phyloP scores from a whole-genome alignment of 2,113 vertebrate species.

The Zosterops lateralis region DNA sequence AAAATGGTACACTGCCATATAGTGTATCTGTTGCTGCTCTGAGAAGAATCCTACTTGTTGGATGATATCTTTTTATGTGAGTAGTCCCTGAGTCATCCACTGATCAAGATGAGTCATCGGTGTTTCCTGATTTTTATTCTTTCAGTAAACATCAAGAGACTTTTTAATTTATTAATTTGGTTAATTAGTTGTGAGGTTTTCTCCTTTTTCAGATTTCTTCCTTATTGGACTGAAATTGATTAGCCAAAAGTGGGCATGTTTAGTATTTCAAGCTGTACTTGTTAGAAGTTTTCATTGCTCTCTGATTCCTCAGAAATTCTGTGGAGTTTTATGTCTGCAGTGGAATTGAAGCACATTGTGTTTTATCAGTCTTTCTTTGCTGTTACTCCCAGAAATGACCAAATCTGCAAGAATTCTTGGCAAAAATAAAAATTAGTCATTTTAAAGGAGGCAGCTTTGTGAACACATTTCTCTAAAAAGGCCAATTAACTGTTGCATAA shows the following conservation, averaged over 20 bases:
- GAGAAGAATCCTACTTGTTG: neutral
- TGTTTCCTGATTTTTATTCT: neutral
- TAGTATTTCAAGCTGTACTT: neutral
- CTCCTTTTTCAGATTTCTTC: neutral
- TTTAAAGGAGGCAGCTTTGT: neutral
- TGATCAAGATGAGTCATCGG: neutral
- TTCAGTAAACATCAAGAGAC: rapidly evolving
- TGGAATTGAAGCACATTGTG: neutral
- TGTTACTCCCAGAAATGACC: neutral
- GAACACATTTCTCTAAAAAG: neutral
- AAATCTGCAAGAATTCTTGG: neutral
- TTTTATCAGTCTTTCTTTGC: neutral
- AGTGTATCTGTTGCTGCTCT: neutral
- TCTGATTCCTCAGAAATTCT: neutral
- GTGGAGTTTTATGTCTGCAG: neutral
- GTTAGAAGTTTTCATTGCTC: neutral
- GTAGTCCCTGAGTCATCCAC: neutral
- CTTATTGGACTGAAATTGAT: neutral
- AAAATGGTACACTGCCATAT: neutral
- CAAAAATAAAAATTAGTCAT: neutral
- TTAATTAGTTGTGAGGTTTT: neutral
- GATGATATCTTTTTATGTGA: neutral
- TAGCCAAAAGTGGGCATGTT: neutral
- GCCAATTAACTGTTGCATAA: neutral
- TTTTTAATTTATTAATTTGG: neutral